These are phyloP conservation scores for Tyria jacobaeae DNA, from an alignment of 2,888 invertebrate genomes.

Conservation along the genomic window DNA sequence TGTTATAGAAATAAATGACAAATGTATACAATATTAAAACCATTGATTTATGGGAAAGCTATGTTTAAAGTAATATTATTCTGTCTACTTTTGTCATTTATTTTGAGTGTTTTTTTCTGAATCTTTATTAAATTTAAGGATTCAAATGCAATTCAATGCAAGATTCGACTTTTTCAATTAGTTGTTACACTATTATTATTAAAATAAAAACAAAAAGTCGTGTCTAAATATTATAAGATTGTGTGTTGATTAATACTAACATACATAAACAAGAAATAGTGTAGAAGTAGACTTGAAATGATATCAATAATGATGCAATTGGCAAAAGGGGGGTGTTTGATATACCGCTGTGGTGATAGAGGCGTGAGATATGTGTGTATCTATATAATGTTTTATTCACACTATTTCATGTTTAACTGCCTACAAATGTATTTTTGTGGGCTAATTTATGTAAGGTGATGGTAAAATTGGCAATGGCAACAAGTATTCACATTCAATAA, in stretches of 20 bases:
- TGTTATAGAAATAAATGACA: slow-evolving; percentile 48
- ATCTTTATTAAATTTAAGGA: slow-evolving; percentile 29
- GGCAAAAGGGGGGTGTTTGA: too few relatives aligned
- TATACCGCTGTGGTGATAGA: too few relatives aligned
- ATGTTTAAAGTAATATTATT: background rate
- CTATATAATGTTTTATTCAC: too few relatives aligned
- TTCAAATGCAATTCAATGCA: slow-evolving; percentile 38
- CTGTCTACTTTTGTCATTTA: slow-evolving; percentile 37
- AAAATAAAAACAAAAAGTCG: slow-evolving; percentile 47
- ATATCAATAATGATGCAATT: background rate
- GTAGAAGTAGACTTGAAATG: slow-evolving; percentile 19
- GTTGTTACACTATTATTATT: slow-evolving; percentile 2
- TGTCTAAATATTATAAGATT: slow-evolving; percentile 59
- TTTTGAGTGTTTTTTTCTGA: slow-evolving; percentile 38
- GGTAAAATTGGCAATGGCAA: slow-evolving; percentile 64
- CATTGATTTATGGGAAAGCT: background rate
- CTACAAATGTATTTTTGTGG: slow-evolving; percentile 58
- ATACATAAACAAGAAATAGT: slow-evolving; percentile 52
- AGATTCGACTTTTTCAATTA: slow-evolving; percentile 35
- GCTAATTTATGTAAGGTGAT: slow-evolving; percentile 70
- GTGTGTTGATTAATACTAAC: slow-evolving; percentile 74
- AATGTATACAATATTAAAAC: background rate
- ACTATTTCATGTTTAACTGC: slow-evolving; percentile 46
- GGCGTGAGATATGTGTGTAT: too few relatives aligned
- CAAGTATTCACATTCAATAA: slow-evolving; percentile 27